Percentiles rank a stretch among this genome's conserved stretches.
Evolutionary conservation across 2,888 invertebrate species (phyloP).

Genomic region (Amiota communis): DNA sequence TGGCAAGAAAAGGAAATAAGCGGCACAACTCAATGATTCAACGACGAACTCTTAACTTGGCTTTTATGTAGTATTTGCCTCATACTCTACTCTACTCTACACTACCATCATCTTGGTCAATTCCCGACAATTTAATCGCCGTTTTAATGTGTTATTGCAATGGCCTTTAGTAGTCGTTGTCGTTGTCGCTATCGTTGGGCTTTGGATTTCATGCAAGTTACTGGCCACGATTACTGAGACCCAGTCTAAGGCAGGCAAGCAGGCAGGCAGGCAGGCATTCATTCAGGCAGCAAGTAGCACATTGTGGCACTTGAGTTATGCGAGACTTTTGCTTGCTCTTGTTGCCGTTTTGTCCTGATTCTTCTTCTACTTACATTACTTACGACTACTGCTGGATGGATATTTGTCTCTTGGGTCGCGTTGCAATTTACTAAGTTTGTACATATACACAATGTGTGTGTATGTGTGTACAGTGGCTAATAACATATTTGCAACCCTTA

Average conservation of each 20-base stretch:
- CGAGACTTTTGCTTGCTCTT: not conserved
- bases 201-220: not conserved
- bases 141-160: too few species aligned
- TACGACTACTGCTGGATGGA: not conserved
- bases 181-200: constrained; percentile 31
- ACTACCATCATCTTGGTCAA: too few species aligned
- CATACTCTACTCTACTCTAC: not conserved
- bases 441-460: not conserved
- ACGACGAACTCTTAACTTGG: too few species aligned
- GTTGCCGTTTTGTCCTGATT: constrained; percentile 6
- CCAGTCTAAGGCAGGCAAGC: too few species aligned
- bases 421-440: not conserved
- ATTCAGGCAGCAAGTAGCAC: constrained; percentile 37
- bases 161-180: too few species aligned
- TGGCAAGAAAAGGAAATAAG: constrained; percentile 49
- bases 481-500: constrained; percentile 68
- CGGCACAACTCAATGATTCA: too few species aligned
- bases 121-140: too few species aligned
- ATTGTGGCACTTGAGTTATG: constrained; percentile 7
- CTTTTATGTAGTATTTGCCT: too few species aligned
- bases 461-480: constrained; percentile 48
- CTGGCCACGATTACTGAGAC: too few species aligned
- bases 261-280: too few species aligned
- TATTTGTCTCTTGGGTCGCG: constrained; percentile 6
- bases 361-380: not conserved